phyloP scores from a whole-genome alignment of 2,888 invertebrate species.

The Unio delphinus region DNA sequence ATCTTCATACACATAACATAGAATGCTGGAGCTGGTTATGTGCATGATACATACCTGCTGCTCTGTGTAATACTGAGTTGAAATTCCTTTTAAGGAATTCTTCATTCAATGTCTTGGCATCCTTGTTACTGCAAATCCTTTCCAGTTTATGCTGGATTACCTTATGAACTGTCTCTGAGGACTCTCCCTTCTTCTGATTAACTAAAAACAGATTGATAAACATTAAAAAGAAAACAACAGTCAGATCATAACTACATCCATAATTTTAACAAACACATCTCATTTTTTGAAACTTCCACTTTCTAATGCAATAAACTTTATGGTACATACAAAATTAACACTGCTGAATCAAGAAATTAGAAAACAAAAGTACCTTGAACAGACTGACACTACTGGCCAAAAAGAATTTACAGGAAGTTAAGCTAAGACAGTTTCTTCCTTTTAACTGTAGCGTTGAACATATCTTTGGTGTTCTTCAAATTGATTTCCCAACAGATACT shows the following conservation, averaged over 20 bases:
- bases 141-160: constrained; percentile 71
- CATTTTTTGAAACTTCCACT: neutral
- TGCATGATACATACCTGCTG: constrained; percentile 78
- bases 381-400: no score
- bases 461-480: no score
- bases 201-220: constrained; percentile 23
- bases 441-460: no score
- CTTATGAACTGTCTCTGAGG: constrained; percentile 61
- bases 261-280: no score
- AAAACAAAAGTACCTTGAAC: no score
- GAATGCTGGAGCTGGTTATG: neutral
- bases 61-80: constrained; percentile 82
- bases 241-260: neutral
- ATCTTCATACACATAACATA: neutral
- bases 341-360: no score
- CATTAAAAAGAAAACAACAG: constrained; percentile 1
- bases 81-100: constrained; percentile 78
- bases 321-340: no score
- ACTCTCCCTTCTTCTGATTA: constrained; percentile 42
- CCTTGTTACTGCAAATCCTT: constrained; percentile 75
- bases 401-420: no score
- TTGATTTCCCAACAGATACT: no score
- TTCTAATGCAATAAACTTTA: no score
- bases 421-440: no score
- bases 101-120: constrained; percentile 78